These are phyloP conservation scores for Bambusicola thoracicus DNA, from an alignment of 2,113 vertebrate species.

Conservation along the genomic window DNA sequence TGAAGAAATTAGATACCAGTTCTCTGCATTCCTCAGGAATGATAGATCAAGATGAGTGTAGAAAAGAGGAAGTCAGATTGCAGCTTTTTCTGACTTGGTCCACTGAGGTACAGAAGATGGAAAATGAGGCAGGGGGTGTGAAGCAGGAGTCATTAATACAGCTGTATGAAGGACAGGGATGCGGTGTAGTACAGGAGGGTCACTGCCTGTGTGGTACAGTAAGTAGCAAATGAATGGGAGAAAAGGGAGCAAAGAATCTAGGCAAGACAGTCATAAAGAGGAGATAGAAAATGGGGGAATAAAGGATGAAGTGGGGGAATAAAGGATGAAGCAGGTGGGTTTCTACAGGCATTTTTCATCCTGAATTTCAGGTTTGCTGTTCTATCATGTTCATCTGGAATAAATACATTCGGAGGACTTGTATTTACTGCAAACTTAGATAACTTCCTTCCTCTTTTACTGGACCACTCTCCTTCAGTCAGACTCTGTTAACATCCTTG, in stretches of 20 bases:
- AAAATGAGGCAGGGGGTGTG: neutral
- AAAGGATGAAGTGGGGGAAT: neutral
- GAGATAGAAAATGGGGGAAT: neutral
- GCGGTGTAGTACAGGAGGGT: rapidly evolving
- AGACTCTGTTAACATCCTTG: neutral
- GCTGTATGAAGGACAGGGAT: neutral
- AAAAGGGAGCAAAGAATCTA: neutral
- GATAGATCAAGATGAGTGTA: neutral
- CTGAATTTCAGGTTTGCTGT: constrained; percentile 1
- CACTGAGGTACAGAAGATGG: neutral
- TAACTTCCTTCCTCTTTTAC: neutral
- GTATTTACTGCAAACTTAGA: neutral
- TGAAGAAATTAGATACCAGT: neutral
- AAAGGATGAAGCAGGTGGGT: neutral
- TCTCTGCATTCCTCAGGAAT: neutral
- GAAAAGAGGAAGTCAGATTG: constrained; percentile 3
- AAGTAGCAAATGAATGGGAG: neutral
- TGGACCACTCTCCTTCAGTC: neutral
- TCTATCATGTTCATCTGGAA: neutral
- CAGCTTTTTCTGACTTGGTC: neutral
- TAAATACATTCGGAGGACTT: neutral
- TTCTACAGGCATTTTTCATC: neutral
- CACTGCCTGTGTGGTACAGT: neutral
- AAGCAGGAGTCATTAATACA: neutral
- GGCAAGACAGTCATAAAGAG: rapidly evolving